phyloP scores from a whole-genome alignment of 2,888 invertebrate genomes.

The Plagodis dolabraria region DNA sequence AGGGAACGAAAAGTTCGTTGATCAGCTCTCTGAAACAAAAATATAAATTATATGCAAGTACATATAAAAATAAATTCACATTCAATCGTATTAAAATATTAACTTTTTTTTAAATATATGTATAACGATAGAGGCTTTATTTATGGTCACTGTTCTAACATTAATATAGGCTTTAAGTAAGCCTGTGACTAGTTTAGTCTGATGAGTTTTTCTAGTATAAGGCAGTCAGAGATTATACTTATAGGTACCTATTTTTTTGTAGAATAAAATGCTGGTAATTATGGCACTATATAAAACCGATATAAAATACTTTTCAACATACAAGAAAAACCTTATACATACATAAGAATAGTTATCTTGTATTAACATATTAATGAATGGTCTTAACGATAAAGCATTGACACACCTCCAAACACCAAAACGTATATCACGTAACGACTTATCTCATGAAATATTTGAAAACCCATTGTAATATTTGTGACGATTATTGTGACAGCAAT shows the following conservation, averaged over 20 bases:
- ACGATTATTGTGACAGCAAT: not conserved
- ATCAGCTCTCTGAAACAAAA: not conserved
- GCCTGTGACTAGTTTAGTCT: too few relatives aligned
- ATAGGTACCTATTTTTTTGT: too few relatives aligned
- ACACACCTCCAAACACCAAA: conserved; percentile 10
- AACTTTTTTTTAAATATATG: not conserved
- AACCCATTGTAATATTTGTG: not conserved
- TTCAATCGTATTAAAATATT: too few relatives aligned
- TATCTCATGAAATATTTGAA: not conserved
- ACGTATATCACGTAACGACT: not conserved
- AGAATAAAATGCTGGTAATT: too few relatives aligned
- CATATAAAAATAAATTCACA: too few relatives aligned
- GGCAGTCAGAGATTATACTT: too few relatives aligned
- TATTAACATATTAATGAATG: not conserved
- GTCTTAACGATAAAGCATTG: not conserved
- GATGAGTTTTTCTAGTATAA: too few relatives aligned
- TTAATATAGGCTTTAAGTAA: too few relatives aligned
- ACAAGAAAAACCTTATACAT: not conserved
- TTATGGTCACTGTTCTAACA: too few relatives aligned
- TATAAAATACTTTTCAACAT: not conserved
- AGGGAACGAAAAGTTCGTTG: too few relatives aligned
- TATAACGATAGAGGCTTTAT: not conserved
- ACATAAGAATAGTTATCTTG: not conserved
- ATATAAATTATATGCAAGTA: not conserved
- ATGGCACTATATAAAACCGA: not conserved